Percentiles rank a stretch among this genome's conserved stretches.
Conservation (phyloP, 2,113 vertebrate genomes). For the Centropus bengalensis region DNA sequence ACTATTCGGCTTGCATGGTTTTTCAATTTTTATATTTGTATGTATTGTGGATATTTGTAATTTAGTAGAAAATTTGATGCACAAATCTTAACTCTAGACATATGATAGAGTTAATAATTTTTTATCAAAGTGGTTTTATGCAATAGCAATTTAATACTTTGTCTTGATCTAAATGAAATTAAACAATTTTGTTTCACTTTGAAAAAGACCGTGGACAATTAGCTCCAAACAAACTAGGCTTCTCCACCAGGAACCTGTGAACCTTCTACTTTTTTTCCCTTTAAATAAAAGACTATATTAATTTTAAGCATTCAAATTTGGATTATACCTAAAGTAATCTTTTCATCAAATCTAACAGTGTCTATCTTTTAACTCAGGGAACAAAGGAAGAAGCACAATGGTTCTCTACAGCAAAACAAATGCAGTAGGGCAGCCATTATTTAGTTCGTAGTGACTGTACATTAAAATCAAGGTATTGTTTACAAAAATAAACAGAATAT, state of each 20-base stretch:
- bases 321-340: neutral
- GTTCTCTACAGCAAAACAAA: neutral
- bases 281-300: neutral
- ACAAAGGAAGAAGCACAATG: neutral
- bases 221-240: neutral
- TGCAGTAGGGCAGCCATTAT: neutral
- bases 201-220: neutral
- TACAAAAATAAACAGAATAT: neutral
- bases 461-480: conserved; percentile 4
- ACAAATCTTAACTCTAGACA: neutral
- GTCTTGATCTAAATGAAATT: neutral
- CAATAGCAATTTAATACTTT: neutral
- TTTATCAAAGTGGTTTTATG: neutral
- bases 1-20: neutral
- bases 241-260: neutral
- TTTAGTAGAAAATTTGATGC: neutral
- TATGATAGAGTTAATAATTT: neutral
- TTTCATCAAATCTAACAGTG: neutral
- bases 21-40: neutral
- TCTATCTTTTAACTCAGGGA: neutral
- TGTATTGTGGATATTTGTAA: neutral
- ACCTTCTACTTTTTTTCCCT: neutral
- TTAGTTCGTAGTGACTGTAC: neutral
- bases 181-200: neutral
- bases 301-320: conserved; percentile 3